phyloP scores from a whole-genome alignment of 2,888 invertebrate species.

The Orchesellides sinensis region DNA sequence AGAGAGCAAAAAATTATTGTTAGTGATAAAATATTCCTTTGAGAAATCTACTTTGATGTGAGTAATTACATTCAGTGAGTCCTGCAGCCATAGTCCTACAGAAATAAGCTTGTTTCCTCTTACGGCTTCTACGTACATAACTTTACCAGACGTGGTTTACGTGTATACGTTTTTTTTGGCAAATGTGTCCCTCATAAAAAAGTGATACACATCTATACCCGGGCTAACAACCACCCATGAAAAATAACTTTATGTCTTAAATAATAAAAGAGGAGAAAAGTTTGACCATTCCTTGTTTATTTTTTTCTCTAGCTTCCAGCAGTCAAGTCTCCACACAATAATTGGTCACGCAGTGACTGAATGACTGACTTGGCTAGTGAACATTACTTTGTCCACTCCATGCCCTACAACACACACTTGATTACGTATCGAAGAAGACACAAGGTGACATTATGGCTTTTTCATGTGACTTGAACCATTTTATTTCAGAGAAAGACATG shows the following conservation, averaged over 20 bases:
- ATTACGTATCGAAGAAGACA: not conserved
- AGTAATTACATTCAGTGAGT: constrained; percentile 27
- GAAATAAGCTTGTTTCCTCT: too few relatives aligned
- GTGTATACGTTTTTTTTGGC: too few relatives aligned
- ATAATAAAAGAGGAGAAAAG: not conserved
- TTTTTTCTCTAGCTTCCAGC: not conserved
- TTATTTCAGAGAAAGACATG: not conserved
- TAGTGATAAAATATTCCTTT: constrained; percentile 50
- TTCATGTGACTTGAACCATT: constrained; percentile 1
- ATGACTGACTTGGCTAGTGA: too few relatives aligned
- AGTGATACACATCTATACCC: constrained; percentile 36
- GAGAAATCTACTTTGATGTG: constrained; percentile 24
- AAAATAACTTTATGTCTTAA: constrained; percentile 30
- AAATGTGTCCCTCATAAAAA: constrained; percentile 14
- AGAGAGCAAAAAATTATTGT: too few relatives aligned
- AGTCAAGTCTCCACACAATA: constrained; percentile 17
- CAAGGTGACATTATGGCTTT: constrained; percentile 18
- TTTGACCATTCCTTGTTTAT: constrained; percentile 3
- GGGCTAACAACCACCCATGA: not conserved
- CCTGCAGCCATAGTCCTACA: not conserved
- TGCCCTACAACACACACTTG: not conserved
- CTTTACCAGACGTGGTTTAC: too few relatives aligned
- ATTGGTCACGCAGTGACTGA: constrained; percentile 48
- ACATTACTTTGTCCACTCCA: too few relatives aligned
- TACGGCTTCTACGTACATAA: too few relatives aligned